Evolutionary conservation across 2,113 vertebrate genomes (phyloP), one percentile per base, ranked within the genome.

Genomic region (Todiramphus saurophagus): DNA sequence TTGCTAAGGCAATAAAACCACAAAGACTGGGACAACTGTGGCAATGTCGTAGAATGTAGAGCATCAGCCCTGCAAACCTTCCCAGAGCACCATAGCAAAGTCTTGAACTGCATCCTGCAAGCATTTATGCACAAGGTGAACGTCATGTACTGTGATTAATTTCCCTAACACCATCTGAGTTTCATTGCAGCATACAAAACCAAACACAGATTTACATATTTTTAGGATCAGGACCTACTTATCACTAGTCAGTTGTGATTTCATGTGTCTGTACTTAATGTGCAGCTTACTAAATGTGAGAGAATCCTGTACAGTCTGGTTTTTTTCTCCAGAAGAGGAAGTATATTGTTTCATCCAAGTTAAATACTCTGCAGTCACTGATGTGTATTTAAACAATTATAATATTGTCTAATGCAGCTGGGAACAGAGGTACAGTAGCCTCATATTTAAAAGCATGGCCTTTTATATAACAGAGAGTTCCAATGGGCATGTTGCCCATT

Each of bases 171-270:
- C 69, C 46, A 90, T 31, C 72, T 70, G 72, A 60, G 51, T 83
- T 95, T 96, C 68, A 91, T 24, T 89, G 78, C 50, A 93, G 70
- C n/a, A 63, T 60, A 76, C 10, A 91, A 95, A 95, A 95, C 27
- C 46, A 90, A 88, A 90, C 25, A 93, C 50, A 95, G 79, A 75
- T 76, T 37, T 55, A 46, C 0, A 3, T 84, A 86, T 63, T 92
- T 90, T 92, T 91, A 94, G 92, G 88, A 95, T 63, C 62, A 73
- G 67, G 31, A 94, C 55, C 60, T 88, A 88, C 70, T 96, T 93
- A 83, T 81, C 64, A 81, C 44, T 72, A 88, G 64, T 89, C 48
- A 90, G 31, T 8, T 1, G 0, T 90, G 75, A 95, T 83, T 90
- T 90, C 86, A 67, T 83, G 81, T 1, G 2, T 67, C 83, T 84